A percentile compares a stretch with the other conserved stretches of the same genome.
phyloP scores from a whole-genome alignment of 1,140 invertebrate species.

The Diprion similis region DNA sequence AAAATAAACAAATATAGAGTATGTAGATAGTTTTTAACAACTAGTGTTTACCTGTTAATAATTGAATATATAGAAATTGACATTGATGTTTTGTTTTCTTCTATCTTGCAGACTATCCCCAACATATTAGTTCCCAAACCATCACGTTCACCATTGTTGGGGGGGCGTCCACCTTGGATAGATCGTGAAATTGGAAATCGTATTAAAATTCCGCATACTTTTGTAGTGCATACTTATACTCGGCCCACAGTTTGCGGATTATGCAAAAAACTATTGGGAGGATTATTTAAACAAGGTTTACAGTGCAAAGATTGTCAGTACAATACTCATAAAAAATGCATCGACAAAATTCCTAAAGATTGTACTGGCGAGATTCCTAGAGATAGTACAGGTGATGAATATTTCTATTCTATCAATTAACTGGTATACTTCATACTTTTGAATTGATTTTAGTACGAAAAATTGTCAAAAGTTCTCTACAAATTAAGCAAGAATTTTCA shows the following conservation, averaged over 20 bases:
- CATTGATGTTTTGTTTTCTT: constrained; percentile 14
- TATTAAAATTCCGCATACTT: constrained; percentile 91
- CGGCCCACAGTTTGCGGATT: constrained; percentile 94
- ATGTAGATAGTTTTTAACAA: too few species aligned
- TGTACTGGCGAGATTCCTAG: constrained; percentile 85
- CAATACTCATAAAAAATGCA: constrained; percentile 97
- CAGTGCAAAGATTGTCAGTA: constrained; percentile 99
- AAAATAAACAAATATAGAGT: too few species aligned
- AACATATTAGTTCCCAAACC: constrained; percentile 57
- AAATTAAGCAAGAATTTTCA: background rate
- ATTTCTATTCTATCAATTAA: constrained; percentile 17
- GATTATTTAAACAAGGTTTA: constrained; percentile 95
- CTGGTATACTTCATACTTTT: background rate
- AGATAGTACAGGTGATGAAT: constrained; percentile 60
- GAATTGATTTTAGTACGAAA: background rate
- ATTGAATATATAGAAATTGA: background rate
- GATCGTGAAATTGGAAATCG: constrained; percentile 74
- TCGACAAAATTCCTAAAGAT: constrained; percentile 93
- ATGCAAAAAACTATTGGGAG: constrained; percentile 94
- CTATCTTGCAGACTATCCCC: constrained; percentile 47
- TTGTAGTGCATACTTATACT: constrained; percentile 92
- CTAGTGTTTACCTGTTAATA: too few species aligned
- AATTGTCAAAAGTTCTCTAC: constrained; percentile 5
- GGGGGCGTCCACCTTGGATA: constrained; percentile 76
- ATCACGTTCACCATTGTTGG: constrained; percentile 76